Base-by-base conservation (phyloP, 2,888 invertebrate genomes). In the Epiblema foenella region DNA sequence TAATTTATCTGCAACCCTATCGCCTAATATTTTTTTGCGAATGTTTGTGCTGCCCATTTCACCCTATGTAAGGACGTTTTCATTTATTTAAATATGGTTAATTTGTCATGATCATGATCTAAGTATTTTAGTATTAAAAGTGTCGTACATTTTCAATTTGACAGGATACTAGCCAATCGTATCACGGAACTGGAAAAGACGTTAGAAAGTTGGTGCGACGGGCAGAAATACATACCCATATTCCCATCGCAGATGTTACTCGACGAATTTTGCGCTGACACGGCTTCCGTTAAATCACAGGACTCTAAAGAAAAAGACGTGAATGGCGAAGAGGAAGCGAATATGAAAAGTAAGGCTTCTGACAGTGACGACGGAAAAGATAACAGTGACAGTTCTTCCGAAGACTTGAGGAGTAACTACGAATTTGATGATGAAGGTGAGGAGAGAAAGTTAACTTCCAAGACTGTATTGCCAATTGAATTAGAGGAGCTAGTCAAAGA, bases 161-260 rank as follows among this genome's bases (percentile, higher is more conserved):
- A 12, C 79, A 97, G 97, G 89, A 97, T 98, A 77, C 89, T 98
- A 69, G 98, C 97, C 0, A 94, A 95, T 73, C 94, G 97, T 87
- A 96, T 98, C 78, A 95, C 96, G n/a, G 97, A 98, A 87, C 89
- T 98, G 59, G 97, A 98, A 80, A 96, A 95, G 82, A 95, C 96
- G 60, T 90, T 97, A 76, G 96, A 97, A 82, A 92, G 92, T 74
- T 90, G 95, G 81, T 93, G 94, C 68, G 95, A 94, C 71, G 92
- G 91, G 1, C 89, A 93, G 74, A 93, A 89, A 74, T 91, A 86
- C 77, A 89, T 93, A 52, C 92, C 94, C 59, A 89, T 93, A 80
- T 95, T 95, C 66, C 95, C 95, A 39, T 95, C 96, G 0, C 95
- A 95, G 85, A 94, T 95, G 82, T 88, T 96, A n/a, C 87, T 96